These are phyloP conservation scores for Pipistrellus pipistrellus DNA, from an alignment of 2,797 vertebrate genomes.

Conservation along the genomic window DNA sequence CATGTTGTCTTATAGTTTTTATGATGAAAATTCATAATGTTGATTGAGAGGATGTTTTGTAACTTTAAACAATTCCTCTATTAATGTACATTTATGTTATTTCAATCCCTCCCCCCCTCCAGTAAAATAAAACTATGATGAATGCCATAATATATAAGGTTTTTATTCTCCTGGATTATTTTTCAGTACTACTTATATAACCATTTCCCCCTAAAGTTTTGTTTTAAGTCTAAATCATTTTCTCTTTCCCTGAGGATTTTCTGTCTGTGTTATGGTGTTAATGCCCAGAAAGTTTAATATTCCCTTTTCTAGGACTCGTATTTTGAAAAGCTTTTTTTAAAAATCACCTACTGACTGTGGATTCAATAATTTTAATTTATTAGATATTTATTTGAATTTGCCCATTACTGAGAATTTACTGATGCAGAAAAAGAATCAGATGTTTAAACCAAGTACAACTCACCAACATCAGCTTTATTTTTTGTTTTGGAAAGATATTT, in stretches of 20 bases:
- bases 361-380: slow-evolving; percentile 14
- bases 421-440: background rate
- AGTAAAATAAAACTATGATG: slow-evolving; percentile 10
- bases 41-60: background rate
- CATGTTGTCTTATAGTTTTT: background rate
- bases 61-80: slow-evolving; percentile 5
- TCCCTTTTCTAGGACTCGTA: background rate
- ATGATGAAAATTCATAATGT: slow-evolving; percentile 19
- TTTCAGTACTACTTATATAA: slow-evolving; percentile 12
- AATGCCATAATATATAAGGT: background rate
- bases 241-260: slow-evolving; percentile 22
- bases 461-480: background rate
- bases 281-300: background rate
- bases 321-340: slow-evolving; percentile 44
- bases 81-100: background rate
- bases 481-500: background rate
- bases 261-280: slow-evolving; percentile 15
- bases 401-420: background rate
- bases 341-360: background rate
- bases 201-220: background rate
- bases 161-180: slow-evolving; percentile 29
- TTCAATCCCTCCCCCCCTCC: background rate
- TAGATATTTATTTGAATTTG: slow-evolving; percentile 38
- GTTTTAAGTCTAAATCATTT: slow-evolving; percentile 5
- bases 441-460: background rate